Base-by-base conservation (phyloP, 1,140 invertebrate species). In the Rhizoglyphus robini region DNA sequence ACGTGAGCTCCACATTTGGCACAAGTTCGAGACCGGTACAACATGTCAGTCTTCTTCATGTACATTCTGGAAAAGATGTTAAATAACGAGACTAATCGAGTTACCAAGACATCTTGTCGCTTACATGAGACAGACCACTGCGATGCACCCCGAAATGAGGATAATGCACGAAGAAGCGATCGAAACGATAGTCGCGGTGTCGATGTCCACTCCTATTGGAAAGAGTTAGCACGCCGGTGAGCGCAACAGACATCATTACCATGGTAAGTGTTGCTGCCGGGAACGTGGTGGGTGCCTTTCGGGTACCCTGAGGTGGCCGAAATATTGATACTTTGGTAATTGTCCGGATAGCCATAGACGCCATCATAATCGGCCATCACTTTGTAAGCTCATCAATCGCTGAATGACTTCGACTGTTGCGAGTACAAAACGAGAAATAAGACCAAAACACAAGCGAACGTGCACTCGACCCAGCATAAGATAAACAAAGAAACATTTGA, bases 101-200 rank as follows among this genome's bases (percentile, higher is more conserved):
- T 23, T 11, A 60, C 15, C 2, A 23, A 46, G 36, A 51, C 18
- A 51, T 23, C 29, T 23, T 3, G n/a, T n/a, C n/a, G 25, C 61
- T 2, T 49, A 63, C 61, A 72, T 67, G 5, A 72, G 29, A 64
- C 71, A 72, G 5, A 71, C 68, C 1, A 72, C 70, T 20, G 70
- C 70, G 48, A 72, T 66, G 36, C 67, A 67, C 1, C 71, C 71
- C 18, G 70, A 68, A 47, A 72, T 69, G 4, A 72, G 34, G 32
- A 72, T 71, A 15, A 72, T 65, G n/a, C 66, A 68, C 18, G 71
- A 72, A 23, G 68, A 69, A 5, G 66, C 65, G 63, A 72, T 67
- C 0, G 71, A 72, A 32, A 72, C 68, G 18, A 72, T 32, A 41
- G 71, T 72, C 11, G 71, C 71, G 18, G 70, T 70, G 46, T 72